Conservation (phyloP, 2,888 invertebrate species). For the Saturnia japonica region DNA sequence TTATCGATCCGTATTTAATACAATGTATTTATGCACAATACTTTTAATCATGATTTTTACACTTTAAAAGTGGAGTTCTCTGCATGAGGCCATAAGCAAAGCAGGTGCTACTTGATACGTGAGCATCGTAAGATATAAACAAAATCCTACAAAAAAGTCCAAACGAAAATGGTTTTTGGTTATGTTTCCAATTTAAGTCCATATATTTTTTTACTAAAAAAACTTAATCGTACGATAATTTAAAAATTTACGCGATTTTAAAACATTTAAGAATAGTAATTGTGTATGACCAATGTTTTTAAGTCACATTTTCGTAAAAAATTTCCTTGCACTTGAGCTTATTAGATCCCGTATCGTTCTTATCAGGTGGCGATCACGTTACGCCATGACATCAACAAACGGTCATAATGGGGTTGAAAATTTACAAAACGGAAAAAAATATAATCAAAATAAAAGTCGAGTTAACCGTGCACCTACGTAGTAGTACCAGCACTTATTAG, state of each 20-base stretch:
- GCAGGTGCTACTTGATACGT: conserved; percentile 81
- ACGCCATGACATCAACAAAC: conserved; percentile 65
- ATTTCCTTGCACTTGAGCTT: conserved; percentile 42
- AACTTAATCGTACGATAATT: background rate
- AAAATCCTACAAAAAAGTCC: background rate
- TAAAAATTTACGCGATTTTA: conserved; percentile 33
- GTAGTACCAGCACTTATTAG: conserved; percentile 76
- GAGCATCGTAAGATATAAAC: conserved; percentile 28
- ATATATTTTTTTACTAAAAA: conserved; percentile 16
- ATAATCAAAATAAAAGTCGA: conserved; percentile 62
- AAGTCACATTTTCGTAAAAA: conserved; percentile 53
- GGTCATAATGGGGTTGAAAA: conserved; percentile 64
- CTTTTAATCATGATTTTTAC: conserved; percentile 78
- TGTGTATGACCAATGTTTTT: conserved; percentile 39
- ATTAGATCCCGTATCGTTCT: conserved; percentile 42
- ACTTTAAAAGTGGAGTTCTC: conserved; percentile 73
- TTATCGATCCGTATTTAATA: conserved; percentile 63
- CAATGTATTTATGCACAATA: conserved; percentile 66
- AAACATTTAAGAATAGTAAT: conserved; percentile 45
- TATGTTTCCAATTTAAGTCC: background rate
- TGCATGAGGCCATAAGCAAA: conserved; percentile 80
- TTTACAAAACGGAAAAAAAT: conserved; percentile 54
- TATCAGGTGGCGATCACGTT: conserved; percentile 65
- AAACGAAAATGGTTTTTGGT: conserved; percentile 9
- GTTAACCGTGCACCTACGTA: conserved; percentile 62